These are phyloP conservation scores for Pelmatolapia mariae DNA, from an alignment of 2,113 vertebrate species.

Conservation along the genomic window DNA sequence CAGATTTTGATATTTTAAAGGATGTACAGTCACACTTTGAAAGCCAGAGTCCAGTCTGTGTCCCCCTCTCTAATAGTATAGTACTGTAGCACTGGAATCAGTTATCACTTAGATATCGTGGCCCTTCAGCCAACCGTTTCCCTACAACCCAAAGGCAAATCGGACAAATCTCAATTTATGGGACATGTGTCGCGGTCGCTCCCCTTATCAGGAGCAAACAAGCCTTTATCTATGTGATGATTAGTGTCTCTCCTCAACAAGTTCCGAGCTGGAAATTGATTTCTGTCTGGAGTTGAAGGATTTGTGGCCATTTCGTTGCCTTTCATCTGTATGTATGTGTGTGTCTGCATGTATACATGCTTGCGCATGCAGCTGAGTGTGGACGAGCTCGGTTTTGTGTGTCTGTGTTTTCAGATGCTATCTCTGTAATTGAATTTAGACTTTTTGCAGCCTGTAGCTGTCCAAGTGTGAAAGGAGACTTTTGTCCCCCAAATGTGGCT, in stretches of 20 bases:
- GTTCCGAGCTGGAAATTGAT: conserved; percentile 59
- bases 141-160: conserved; percentile 28
- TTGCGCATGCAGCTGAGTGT: not conserved
- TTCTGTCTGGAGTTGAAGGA: conserved; percentile 43
- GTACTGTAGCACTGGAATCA: not conserved
- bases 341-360: not conserved
- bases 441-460: conserved; percentile 37
- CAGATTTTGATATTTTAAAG: not conserved
- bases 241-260: conserved; percentile 38
- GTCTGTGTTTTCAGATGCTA: conserved; percentile 60
- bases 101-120: not conserved
- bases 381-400: not conserved
- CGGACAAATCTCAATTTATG: conserved; percentile 46
- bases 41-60: not conserved
- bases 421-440: conserved; percentile 71
- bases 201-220: conserved; percentile 56
- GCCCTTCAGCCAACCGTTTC: not conserved
- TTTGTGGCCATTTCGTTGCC: conserved; percentile 17
- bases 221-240: conserved; percentile 45
- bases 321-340: not conserved
- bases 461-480: conserved; percentile 62
- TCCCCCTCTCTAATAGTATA: accelerated
- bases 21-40: not conserved
- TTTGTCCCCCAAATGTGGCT: conserved; percentile 49
- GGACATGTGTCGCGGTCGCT: conserved; percentile 32